Evolutionary conservation across 1,140 invertebrate genomes (phyloP).

Genomic region (Gonatopus flavifemur): DNA sequence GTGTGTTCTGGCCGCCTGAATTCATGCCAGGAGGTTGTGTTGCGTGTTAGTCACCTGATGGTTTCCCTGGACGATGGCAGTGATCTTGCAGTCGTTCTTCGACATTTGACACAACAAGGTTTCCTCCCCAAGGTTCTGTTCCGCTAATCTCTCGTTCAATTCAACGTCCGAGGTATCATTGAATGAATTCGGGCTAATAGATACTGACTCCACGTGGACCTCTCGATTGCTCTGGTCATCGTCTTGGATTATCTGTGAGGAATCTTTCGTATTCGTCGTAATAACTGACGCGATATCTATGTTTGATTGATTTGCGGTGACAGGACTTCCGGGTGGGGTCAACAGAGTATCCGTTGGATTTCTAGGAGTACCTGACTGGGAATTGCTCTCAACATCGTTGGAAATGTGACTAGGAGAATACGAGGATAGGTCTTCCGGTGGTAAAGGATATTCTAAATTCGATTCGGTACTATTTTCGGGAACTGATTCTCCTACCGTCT

Average conservation of each 20-base stretch:
- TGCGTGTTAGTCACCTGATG: conserved; percentile 54
- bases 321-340: conserved; percentile 37
- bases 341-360: conserved; percentile 25
- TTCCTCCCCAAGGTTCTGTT: conserved; percentile 27
- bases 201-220: conserved; percentile 33
- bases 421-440: conserved; percentile 31
- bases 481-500: too few species aligned
- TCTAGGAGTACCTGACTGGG: conserved; percentile 12
- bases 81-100: conserved; percentile 26
- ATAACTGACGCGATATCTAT: conserved; percentile 16
- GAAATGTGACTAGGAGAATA: neutral
- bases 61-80: conserved; percentile 33
- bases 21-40: conserved; percentile 50
- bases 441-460: conserved; percentile 18
- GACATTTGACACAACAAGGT: conserved; percentile 36
- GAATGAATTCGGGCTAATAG: conserved; percentile 34
- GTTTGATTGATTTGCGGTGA: conserved; percentile 17
- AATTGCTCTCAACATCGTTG: conserved; percentile 4
- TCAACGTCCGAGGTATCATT: conserved; percentile 40
- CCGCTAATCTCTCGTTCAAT: conserved; percentile 41
- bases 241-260: conserved; percentile 24
- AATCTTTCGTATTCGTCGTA: conserved; percentile 35
- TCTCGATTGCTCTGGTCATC: conserved; percentile 32
- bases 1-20: conserved; percentile 28
- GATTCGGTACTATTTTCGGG: too few species aligned